Evolutionary conservation across 2,888 invertebrate species (phyloP), one percentile per base, ranked within the genome.

Genomic region (Troides oblongomaculatus): DNA sequence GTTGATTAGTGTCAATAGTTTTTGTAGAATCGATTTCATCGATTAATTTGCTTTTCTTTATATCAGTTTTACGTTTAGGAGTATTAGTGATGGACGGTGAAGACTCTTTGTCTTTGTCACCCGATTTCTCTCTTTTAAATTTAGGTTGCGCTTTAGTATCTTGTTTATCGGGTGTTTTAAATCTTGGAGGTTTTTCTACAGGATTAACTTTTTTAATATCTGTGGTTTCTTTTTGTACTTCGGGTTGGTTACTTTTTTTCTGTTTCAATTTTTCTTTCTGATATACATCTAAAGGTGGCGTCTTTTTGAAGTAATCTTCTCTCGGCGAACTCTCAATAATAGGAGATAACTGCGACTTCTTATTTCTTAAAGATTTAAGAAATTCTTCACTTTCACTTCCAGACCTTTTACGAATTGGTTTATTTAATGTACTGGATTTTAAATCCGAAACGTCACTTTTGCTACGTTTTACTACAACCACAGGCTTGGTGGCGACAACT

Each of bases 301-400:
- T 89, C 72, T 88, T 90, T 72, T 89, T 93, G 75, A 95, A 95
- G 78, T 95, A 95, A 80, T 96, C 95, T 76, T 95, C 95, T 74
- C 95, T 93, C 21, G 95, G 96, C 17, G 95, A 94, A 73, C 95
- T 95, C 86, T 97, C 97, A 74, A 96, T 96, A 65, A 97, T 97
- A 0, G 97, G 97, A 12, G 96, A 96, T 25, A 97, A 82, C 79
- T 96, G 96, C 70, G 94, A 92, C 79, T 95, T 95, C 74, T 94
- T 94, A 69, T 94, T 93, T 74, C 89, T 86, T 30, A 89, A 84
- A 2, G 93, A 93, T 74, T 93, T 93, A 14, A 93, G 82, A 73
- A 93, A 93, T 75, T 94, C 94, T 77, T 95, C 94, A 75, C 93
- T 93, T 82, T 94, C 94, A 81, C 94, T 94, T 62, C 94, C 94